A percentile compares a stretch with the other conserved stretches of the same genome.
These are phyloP conservation scores for Talpa occidentalis DNA, from an alignment of 2,113 vertebrate genomes.

Conservation along the genomic window DNA sequence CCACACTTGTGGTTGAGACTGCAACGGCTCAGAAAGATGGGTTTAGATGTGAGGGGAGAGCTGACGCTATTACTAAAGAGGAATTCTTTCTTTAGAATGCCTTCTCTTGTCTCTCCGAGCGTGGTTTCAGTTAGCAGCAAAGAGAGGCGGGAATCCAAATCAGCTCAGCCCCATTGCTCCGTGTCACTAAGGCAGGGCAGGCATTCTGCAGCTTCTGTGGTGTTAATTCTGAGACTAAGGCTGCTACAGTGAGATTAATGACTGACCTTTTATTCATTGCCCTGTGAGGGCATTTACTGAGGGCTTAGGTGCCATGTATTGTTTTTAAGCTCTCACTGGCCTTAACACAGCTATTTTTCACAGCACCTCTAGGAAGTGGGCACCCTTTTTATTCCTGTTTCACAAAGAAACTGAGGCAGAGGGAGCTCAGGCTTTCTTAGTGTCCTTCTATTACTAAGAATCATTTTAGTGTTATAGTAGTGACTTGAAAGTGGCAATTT, in stretches of 20 bases:
- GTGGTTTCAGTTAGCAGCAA: constrained; percentile 9
- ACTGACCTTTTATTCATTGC: not conserved
- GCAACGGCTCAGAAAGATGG: not conserved
- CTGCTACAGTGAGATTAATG: not conserved
- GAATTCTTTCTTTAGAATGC: constrained; percentile 16
- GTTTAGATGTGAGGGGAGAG: not conserved
- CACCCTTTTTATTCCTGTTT: not conserved
- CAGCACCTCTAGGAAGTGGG: not conserved
- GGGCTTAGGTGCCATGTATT: not conserved
- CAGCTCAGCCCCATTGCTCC: accelerated
- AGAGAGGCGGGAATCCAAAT: not conserved
- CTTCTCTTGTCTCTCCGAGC: not conserved
- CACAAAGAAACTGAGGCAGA: constrained; percentile 52
- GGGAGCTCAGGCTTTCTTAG: not conserved
- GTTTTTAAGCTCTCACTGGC: not conserved
- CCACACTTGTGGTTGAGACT: constrained; percentile 3
- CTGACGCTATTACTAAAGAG: not conserved
- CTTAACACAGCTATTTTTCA: not conserved
- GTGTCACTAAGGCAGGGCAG: accelerated
- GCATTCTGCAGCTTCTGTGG: not conserved
- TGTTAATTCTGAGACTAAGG: not conserved
- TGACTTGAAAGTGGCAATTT: not conserved
- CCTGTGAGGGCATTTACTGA: not conserved
- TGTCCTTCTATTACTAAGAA: not conserved
- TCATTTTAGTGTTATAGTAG: not conserved